Conservation (phyloP, 2,797 vertebrate species). For the Agapornis canus region DNA sequence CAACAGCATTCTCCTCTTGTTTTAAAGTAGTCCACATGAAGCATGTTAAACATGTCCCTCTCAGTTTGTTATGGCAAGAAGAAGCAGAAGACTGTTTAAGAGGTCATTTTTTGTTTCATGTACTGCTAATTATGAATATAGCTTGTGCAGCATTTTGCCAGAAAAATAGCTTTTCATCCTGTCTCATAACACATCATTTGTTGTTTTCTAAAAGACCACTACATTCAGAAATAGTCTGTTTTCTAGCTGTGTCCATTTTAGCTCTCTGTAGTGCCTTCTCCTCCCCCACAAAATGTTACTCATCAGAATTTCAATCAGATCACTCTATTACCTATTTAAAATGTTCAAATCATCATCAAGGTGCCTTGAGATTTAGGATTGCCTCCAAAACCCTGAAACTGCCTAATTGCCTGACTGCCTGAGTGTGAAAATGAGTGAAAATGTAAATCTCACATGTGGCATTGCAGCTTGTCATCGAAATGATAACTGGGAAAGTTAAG, state of each 20-base stretch:
- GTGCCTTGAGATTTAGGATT: background rate
- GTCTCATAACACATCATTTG: background rate
- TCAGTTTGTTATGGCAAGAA: background rate
- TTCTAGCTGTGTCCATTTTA: background rate
- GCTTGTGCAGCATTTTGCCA: background rate
- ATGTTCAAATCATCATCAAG: background rate
- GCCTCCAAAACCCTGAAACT: background rate
- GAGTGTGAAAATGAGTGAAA: background rate
- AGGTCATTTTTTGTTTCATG: background rate
- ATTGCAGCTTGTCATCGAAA: background rate
- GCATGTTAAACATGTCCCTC: background rate
- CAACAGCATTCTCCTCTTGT: background rate
- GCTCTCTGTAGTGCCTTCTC: background rate
- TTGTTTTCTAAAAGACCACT: background rate
- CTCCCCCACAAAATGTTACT: background rate
- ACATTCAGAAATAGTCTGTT: background rate
- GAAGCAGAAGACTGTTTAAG: background rate
- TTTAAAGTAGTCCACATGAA: background rate
- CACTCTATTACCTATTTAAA: background rate
- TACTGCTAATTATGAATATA: background rate
- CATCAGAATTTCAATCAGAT: background rate
- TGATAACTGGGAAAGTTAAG: background rate
- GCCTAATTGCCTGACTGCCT: background rate
- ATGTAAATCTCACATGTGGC: background rate
- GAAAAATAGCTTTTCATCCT: background rate